Evolutionary conservation across 1,140 invertebrate species (phyloP), one percentile per base, ranked within the genome.

Genomic region (Aphelinus certus): DNA sequence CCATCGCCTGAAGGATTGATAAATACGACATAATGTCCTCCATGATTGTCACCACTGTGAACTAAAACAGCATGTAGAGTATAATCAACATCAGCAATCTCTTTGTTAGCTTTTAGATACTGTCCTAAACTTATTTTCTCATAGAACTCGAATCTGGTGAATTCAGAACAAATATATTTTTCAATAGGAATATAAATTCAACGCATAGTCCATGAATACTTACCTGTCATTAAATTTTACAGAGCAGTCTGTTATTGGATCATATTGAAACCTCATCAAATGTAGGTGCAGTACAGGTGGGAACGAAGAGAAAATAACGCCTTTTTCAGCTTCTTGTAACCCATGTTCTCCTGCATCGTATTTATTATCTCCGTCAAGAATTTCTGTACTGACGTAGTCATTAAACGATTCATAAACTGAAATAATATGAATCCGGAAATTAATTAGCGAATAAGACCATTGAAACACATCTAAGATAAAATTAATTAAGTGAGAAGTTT

Each of bases 41-140:
- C 98, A 87, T 99, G 98, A 89, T 99, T 99, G 85, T 99, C 98
- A 1, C 98, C 98, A 77, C 96, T 98, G 88, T 99, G 98, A n/a
- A 99, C 98, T 51, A 99, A 90, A 57, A 99, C 98, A 57, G 98
- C 98, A 84, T 99, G 98, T n/a, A 99, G 89, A 3, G 97, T 96
- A 86, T 99, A 99, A 77, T 94, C 93, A 55, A 96, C 96, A 47
- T 94, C 93, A 73, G 90, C 91, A 57, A 92, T 90, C 77, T 95
- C 92, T 80, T 96, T 95, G 72, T 92, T 92, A 42, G 51, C 10
- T 88, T 98, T 94, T 43, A 98, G 86, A 88, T 95, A 99, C 71
- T 92, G 88, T 79, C 95, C 94, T 78, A 99, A 89, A 86, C 94
- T 92, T 73, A 99, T 93, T 80, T 94, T 91, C 79, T 98, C 96